These are phyloP conservation scores for Andrena bucephala DNA, from an alignment of 2,888 invertebrate genomes.

Conservation along the genomic window DNA sequence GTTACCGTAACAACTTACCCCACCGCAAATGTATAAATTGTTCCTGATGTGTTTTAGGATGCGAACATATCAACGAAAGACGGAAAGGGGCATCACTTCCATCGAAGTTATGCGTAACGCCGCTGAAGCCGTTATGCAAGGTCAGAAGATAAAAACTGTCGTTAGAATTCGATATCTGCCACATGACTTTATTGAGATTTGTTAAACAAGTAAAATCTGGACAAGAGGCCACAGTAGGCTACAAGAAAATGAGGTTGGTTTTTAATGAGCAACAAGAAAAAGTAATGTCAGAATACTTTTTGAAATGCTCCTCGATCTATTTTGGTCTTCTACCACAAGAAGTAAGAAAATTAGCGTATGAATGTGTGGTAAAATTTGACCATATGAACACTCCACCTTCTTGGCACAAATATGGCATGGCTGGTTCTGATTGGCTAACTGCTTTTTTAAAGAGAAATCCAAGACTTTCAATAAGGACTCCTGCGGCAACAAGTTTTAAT, in stretches of 20 bases:
- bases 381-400: not conserved
- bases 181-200: not conserved
- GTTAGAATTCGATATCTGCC: not conserved
- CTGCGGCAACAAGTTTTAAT: not conserved
- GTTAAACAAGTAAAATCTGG: not conserved
- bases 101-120: too few species aligned
- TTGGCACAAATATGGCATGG: not conserved
- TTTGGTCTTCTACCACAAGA: not conserved
- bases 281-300: not conserved
- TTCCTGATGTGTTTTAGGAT: too few species aligned
- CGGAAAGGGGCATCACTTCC: too few species aligned
- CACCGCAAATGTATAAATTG: too few species aligned
- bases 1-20: conserved; percentile 2
- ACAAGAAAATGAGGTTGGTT: not conserved
- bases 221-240: not conserved
- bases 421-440: not conserved
- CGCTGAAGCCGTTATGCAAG: too few species aligned
- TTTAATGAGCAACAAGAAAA: not conserved
- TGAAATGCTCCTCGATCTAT: not conserved
- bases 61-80: too few species aligned
- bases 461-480: conserved; percentile 4
- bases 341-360: conserved; percentile 1
- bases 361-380: not conserved
- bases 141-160: too few species aligned
- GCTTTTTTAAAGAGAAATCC: not conserved